These are phyloP conservation scores for Cephalopholis sonnerati DNA, from an alignment of 2,113 vertebrate genomes.

Conservation along the genomic window DNA sequence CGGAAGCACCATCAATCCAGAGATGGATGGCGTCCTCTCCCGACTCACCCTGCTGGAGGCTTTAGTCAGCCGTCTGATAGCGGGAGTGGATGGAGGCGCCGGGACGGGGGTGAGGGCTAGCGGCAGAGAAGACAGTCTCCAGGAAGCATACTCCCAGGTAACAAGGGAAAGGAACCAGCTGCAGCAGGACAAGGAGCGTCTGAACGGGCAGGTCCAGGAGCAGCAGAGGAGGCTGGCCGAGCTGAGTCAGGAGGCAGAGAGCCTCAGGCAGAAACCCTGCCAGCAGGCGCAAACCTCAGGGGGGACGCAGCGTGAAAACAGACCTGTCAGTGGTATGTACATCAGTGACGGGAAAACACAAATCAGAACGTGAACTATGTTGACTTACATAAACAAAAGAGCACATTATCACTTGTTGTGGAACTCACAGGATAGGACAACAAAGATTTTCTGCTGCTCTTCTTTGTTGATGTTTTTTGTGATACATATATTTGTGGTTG, in stretches of 20 bases:
- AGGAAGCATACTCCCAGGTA: slow-evolving; percentile 56
- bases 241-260: slow-evolving; percentile 68
- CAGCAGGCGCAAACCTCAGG: slow-evolving; percentile 31
- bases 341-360: slow-evolving; percentile 1
- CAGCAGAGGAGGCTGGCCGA: slow-evolving; percentile 68
- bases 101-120: background rate
- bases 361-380: background rate
- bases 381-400: too few relatives aligned
- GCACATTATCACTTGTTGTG: background rate
- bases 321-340: slow-evolving; percentile 66
- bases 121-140: slow-evolving; percentile 34
- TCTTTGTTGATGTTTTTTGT: background rate
- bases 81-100: slow-evolving; percentile 12
- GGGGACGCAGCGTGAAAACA: slow-evolving; percentile 38
- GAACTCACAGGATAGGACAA: background rate
- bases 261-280: slow-evolving; percentile 67
- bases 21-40: slow-evolving; percentile 64
- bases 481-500: slow-evolving; percentile 6
- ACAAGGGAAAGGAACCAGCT: slow-evolving; percentile 71
- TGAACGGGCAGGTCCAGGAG: slow-evolving; percentile 69
- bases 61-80: slow-evolving; percentile 66
- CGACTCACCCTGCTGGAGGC: slow-evolving; percentile 73
- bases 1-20: slow-evolving; percentile 8
- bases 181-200: slow-evolving; percentile 68
- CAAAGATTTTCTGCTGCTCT: background rate